phyloP scores from a whole-genome alignment of 1,140 invertebrate species.

The Caligus rogercresseyi region DNA sequence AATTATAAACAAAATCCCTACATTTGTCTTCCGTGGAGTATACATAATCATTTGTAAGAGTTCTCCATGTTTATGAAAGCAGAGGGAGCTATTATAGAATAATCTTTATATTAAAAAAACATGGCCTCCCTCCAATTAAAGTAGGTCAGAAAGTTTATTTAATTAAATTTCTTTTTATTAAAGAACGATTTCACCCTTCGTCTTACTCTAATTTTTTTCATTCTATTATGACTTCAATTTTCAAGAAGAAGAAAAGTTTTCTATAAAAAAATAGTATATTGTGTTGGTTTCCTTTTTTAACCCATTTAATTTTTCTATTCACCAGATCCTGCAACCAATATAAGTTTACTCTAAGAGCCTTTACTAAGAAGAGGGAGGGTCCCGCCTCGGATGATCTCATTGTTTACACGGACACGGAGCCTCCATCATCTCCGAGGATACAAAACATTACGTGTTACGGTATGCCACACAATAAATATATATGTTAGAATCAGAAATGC shows the following conservation, averaged over 20 bases:
- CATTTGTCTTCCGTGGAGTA: no score
- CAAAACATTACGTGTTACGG: slow-evolving; percentile 15
- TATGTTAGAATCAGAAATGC: no score
- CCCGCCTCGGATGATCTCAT: slow-evolving; percentile 6
- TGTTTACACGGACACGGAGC: slow-evolving; percentile 6
- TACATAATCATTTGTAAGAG: no score
- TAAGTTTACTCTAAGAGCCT: slow-evolving; percentile 7
- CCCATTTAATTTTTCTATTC: background rate
- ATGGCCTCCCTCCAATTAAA: no score
- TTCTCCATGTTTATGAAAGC: no score
- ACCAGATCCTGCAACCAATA: slow-evolving; percentile 15
- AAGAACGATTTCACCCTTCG: background rate
- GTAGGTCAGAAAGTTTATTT: background rate
- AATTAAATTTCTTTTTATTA: no score
- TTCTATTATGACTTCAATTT: background rate
- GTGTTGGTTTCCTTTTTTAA: background rate
- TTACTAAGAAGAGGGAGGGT: slow-evolving; percentile 18
- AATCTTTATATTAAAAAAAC: no score
- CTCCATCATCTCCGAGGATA: slow-evolving; percentile 7
- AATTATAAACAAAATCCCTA: no score
- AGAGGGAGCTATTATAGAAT: no score
- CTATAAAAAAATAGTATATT: background rate
- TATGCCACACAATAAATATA: no score
- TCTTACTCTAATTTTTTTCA: background rate
- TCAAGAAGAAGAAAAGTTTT: background rate